These are phyloP conservation scores for Emydoidea blandingii DNA, from an alignment of 2,797 vertebrate genomes.

Conservation along the genomic window DNA sequence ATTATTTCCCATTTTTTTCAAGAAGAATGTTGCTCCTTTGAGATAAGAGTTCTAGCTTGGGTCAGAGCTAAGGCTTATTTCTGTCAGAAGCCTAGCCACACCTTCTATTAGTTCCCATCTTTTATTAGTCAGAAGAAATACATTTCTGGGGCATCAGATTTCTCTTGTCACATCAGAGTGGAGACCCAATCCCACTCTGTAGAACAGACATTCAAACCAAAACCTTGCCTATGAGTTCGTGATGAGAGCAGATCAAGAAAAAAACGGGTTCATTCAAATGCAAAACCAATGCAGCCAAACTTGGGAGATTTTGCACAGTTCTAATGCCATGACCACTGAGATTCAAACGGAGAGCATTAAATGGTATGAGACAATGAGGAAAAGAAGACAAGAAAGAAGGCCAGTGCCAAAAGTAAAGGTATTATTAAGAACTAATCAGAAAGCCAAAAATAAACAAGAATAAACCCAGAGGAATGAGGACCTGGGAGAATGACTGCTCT, in stretches of 20 bases:
- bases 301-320: conserved; percentile 12
- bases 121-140: not conserved
- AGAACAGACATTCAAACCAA: not conserved
- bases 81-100: not conserved
- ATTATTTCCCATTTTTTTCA: not conserved
- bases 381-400: not conserved
- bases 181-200: not conserved
- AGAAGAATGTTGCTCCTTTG: rapidly evolving
- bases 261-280: conserved; percentile 66
- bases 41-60: not conserved
- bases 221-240: not conserved
- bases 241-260: not conserved
- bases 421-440: not conserved
- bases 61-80: not conserved
- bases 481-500: not conserved
- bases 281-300: conserved; percentile 44
- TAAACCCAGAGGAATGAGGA: not conserved
- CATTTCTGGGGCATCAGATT: conserved; percentile 10
- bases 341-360: conserved; percentile 52
- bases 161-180: conserved; percentile 25
- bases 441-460: conserved; percentile 42
- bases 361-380: conserved; percentile 39
- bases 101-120: not conserved
- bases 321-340: conserved; percentile 25
- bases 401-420: conserved; percentile 18